Conservation (phyloP, 2,888 invertebrate genomes). For the Diplolepis rosae region DNA sequence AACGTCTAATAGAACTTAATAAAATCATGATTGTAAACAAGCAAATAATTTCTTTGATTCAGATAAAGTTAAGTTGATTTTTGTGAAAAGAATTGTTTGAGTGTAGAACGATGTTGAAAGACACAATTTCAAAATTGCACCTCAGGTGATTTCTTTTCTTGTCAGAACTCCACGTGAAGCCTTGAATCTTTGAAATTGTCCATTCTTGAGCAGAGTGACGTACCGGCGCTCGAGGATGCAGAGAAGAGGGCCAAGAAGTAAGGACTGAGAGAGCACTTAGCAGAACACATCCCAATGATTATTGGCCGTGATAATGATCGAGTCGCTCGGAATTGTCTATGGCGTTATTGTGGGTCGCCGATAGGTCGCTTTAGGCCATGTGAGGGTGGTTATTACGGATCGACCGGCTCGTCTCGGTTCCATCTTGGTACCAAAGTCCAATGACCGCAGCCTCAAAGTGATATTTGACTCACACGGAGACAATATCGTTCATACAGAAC, state of each 20-base stretch:
- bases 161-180: neutral
- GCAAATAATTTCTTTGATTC: no score
- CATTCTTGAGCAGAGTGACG: slow-evolving; percentile 20
- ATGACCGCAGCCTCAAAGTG: slow-evolving; percentile 20
- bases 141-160: neutral
- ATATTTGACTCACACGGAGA: neutral
- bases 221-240: slow-evolving; percentile 22
- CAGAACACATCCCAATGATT: slow-evolving; percentile 70
- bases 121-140: neutral
- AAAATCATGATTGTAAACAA: no score
- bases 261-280: slow-evolving; percentile 65
- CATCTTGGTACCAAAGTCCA: slow-evolving; percentile 34
- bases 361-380: slow-evolving; percentile 68
- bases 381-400: slow-evolving; percentile 71
- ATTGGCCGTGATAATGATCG: slow-evolving; percentile 72
- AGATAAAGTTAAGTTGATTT: no score
- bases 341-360: slow-evolving; percentile 69
- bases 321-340: slow-evolving; percentile 70
- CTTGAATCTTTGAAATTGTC: neutral
- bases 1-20: no score
- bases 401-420: slow-evolving; percentile 65
- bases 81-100: no score
- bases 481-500: neutral
- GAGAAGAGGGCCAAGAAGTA: slow-evolving; percentile 41
- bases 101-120: no score